Conservation (phyloP, 2,888 invertebrate genomes). For the Torymus texanus region DNA sequence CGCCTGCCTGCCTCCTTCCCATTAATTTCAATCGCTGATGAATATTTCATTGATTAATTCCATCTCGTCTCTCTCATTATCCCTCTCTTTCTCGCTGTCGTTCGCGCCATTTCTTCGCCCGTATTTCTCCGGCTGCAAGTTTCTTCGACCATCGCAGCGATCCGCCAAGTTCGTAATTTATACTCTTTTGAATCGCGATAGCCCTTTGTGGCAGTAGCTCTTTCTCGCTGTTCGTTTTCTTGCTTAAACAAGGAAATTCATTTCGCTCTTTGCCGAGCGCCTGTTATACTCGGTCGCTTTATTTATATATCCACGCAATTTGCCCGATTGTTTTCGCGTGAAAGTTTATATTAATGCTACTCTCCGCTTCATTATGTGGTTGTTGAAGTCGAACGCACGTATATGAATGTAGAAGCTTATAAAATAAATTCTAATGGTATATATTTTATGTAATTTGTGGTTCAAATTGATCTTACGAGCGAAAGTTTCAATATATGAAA, state of each 20-base stretch:
- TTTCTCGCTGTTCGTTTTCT: not conserved
- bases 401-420: too few species aligned
- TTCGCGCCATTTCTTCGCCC: not conserved
- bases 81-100: too few species aligned
- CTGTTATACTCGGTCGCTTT: too few species aligned
- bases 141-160: not conserved
- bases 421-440: too few species aligned
- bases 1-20: not conserved
- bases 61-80: slow-evolving; percentile 13
- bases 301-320: not conserved
- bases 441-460: too few species aligned
- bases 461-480: too few species aligned
- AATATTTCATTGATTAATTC: slow-evolving; percentile 53
- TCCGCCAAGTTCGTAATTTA: slow-evolving; percentile 15
- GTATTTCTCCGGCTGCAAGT: not conserved
- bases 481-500: too few species aligned
- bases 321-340: not conserved
- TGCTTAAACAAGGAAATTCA: slow-evolving; percentile 5
- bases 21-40: slow-evolving; percentile 50
- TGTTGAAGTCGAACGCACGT: too few species aligned
- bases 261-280: too few species aligned
- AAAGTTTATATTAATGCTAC: not conserved
- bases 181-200: slow-evolving; percentile 12
- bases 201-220: not conserved
- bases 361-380: too few species aligned